phyloP scores from a whole-genome alignment of 2,888 invertebrate genomes.

The Acrobasis consociella region DNA sequence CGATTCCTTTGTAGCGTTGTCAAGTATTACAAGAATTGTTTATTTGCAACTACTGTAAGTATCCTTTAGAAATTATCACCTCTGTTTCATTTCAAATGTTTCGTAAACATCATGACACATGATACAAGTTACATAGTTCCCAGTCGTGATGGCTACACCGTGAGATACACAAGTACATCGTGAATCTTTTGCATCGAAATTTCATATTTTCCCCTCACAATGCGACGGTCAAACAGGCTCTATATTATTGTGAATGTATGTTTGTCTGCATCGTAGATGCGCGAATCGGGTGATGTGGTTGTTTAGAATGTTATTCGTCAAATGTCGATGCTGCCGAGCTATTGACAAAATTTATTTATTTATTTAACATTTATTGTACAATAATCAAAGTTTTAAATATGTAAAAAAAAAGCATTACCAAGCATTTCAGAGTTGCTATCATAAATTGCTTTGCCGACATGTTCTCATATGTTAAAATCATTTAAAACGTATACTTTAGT shows the following conservation, averaged over 20 bases:
- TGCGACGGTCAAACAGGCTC: constrained; percentile 13
- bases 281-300: background rate
- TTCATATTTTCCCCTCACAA: constrained; percentile 50
- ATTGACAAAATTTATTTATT: background rate
- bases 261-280: constrained; percentile 3
- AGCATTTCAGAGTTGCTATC: too few species aligned
- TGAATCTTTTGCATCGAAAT: constrained; percentile 48
- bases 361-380: too few species aligned
- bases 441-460: too few species aligned
- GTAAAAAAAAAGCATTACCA: too few species aligned
- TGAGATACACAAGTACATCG: constrained; percentile 14
- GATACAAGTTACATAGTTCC: background rate
- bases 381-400: too few species aligned
- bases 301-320: background rate
- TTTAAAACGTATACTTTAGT: too few species aligned
- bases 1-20: too few species aligned
- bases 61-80: background rate
- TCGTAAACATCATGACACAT: constrained; percentile 1
- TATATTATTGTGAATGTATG: constrained; percentile 15
- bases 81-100: background rate
- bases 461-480: too few species aligned
- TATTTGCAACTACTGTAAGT: background rate
- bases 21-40: too few species aligned
- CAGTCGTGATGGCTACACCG: constrained; percentile 10
- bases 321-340: too few species aligned